Conservation (phyloP, 2,113 vertebrate genomes). For the Leptobrachium ailaonicum region DNA sequence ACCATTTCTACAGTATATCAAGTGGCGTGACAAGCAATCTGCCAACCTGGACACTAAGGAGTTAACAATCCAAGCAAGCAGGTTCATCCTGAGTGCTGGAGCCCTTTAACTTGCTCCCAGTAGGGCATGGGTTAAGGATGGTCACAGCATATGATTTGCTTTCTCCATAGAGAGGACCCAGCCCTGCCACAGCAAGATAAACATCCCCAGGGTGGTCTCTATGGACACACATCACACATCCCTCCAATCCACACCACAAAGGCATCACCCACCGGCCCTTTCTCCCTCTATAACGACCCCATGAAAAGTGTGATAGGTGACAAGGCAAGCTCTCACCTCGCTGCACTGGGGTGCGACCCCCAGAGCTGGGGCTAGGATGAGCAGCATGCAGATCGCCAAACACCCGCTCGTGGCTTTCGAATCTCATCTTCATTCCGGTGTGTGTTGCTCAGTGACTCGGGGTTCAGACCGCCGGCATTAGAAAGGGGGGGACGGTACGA, state of each 20-base stretch:
- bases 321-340: constrained; percentile 28
- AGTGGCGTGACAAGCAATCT: too few species aligned
- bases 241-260: too few species aligned
- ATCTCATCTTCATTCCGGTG: constrained; percentile 1
- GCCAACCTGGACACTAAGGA: too few species aligned
- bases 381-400: constrained; percentile 26
- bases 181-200: neutral
- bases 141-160: neutral
- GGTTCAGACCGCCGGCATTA: neutral
- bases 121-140: too few species aligned
- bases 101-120: too few species aligned
- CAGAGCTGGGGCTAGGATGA: constrained; percentile 22
- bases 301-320: neutral
- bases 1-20: neutral
- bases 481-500: neutral
- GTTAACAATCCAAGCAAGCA: too few species aligned
- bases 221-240: neutral
- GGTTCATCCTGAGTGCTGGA: too few species aligned
- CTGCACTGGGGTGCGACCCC: constrained; percentile 5
- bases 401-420: constrained; percentile 35
- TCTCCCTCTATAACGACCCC: too few species aligned
- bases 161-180: neutral
- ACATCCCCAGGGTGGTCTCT: neutral
- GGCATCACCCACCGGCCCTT: too few species aligned
- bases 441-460: neutral